phyloP scores from a whole-genome alignment of 1,140 invertebrate species.

The Neodiprion lecontei region DNA sequence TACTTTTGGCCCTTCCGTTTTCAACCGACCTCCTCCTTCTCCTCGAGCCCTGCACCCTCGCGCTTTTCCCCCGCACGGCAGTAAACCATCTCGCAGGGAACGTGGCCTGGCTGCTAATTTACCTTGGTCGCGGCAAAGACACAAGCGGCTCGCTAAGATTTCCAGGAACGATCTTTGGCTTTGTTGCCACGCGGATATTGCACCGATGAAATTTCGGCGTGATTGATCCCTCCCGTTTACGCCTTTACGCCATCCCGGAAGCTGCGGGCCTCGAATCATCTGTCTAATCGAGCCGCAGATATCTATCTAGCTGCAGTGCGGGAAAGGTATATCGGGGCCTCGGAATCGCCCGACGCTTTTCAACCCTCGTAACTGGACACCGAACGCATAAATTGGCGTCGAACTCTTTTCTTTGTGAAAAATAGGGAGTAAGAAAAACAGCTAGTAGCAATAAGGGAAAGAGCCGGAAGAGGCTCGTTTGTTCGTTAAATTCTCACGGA shows the following conservation, averaged over 20 bases:
- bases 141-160: neutral
- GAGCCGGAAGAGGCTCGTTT: neutral
- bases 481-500: neutral
- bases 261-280: too few relatives aligned
- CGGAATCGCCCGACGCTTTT: neutral
- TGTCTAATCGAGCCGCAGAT: too few relatives aligned
- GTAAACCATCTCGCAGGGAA: neutral
- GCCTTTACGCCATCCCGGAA: neutral
- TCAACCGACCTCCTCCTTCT: slow-evolving; percentile 10
- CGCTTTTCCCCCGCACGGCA: neutral
- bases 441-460: neutral
- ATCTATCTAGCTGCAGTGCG: too few relatives aligned
- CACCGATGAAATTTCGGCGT: neutral
- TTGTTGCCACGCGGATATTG: neutral
- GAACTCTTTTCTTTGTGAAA: slow-evolving; percentile 2
- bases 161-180: neutral
- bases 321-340: neutral
- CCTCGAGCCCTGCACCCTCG: slow-evolving; percentile 7
- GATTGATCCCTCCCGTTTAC: neutral
- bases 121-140: neutral
- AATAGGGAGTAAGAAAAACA: too few relatives aligned
- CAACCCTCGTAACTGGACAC: neutral
- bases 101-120: neutral
- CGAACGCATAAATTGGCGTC: neutral
- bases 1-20: slow-evolving; percentile 7